Evolutionary conservation across 1,140 invertebrate genomes (phyloP), one percentile per base, ranked within the genome.

Genomic region (Colletes gigas): DNA sequence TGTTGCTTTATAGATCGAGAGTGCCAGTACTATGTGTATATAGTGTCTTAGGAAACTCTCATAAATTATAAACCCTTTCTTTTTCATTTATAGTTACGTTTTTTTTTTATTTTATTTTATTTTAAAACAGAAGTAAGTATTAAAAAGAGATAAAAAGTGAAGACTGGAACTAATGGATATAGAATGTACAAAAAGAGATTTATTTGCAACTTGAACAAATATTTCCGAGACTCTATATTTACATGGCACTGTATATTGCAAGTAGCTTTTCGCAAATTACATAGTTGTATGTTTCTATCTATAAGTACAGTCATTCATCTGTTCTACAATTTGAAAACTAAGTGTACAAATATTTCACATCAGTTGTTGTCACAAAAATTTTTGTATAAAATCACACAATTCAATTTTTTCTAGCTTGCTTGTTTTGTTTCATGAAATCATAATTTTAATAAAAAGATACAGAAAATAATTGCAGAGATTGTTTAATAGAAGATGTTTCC

Each of bases 1-100:
- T 84, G 57, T 78, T 59, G 80, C 80, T 77, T 82, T 14, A 52
- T 78, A 82, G 75, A 65, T 9, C 17, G 8, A 65, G 19, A 70
- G 41, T 77, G 52, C 60, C 60, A 62, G 15, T 73, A 14, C 70
- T 60, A 21, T 66, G 68, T 14, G 8, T 14, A 4, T 19, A 55
- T 65, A 57, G 19, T 54, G 17, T 65, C 15, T 59, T 57, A 70
- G 21, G 60, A 57, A 30, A 8, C 14, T 55, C 19, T 47, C 17
- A 47, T 21, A 47, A 44, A 12, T 44, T 30, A 7, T 41, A n/a
- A 4, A 21, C 6, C 8, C 17, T 6, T n/a, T 50, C 30, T 15
- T 44, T 44, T n/a, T 15, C 12, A 69, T 10, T 68, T 30, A 7
- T 4, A 9, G 44, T 44, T 44, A 3, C 44, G 8, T 57, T 57